These are phyloP conservation scores for Apamea sordens DNA, from an alignment of 2,888 invertebrate genomes.

Conservation along the genomic window DNA sequence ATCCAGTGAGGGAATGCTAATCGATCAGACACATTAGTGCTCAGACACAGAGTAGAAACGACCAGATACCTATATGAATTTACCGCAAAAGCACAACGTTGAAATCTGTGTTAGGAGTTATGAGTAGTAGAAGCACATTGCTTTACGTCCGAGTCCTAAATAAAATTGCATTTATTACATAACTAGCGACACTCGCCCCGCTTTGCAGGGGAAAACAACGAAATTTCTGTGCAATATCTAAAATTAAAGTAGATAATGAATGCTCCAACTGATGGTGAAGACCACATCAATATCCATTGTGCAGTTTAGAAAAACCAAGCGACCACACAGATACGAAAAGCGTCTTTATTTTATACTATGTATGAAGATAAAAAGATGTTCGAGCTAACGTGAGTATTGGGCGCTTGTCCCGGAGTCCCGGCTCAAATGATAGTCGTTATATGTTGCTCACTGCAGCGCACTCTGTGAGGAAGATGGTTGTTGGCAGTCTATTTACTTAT, in stretches of 20 bases:
- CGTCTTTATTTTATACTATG: neutral
- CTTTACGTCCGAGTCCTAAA: no score
- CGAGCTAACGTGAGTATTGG: neutral
- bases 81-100: no score
- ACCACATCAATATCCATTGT: no score
- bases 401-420: neutral
- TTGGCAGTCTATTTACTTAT: slow-evolving; percentile 23
- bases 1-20: slow-evolving; percentile 24
- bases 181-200: neutral
- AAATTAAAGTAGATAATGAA: neutral
- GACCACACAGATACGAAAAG: neutral
- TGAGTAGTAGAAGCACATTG: no score
- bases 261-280: neutral
- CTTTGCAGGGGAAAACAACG: neutral
- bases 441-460: neutral
- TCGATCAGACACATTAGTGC: slow-evolving; percentile 5
- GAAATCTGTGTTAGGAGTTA: no score
- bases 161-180: no score
- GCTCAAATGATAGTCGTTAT: neutral
- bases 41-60: slow-evolving; percentile 21
- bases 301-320: neutral
- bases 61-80: neutral
- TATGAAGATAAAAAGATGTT: neutral
- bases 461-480: neutral
- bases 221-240: neutral